phyloP scores from a whole-genome alignment of 2,113 vertebrate genomes.

The Indri indri region DNA sequence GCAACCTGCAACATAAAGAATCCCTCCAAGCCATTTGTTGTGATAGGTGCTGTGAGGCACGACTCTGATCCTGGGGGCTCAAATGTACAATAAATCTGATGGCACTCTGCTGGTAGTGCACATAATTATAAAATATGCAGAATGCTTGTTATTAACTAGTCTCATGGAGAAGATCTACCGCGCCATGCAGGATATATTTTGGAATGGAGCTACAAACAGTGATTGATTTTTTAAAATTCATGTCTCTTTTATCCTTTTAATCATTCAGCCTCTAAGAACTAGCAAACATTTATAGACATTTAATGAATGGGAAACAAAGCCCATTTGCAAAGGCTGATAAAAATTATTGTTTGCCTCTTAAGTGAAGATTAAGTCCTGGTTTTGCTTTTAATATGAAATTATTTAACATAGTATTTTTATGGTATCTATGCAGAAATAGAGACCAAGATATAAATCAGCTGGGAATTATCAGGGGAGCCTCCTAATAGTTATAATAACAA shows the following conservation, averaged over 20 bases:
- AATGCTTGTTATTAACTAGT: slow-evolving; percentile 68
- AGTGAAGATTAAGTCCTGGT: slow-evolving; percentile 28
- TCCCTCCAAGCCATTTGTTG: slow-evolving; percentile 67
- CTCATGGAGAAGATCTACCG: slow-evolving; percentile 57
- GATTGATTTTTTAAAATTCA: slow-evolving; percentile 66
- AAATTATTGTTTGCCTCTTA: slow-evolving; percentile 59
- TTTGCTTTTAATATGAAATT: slow-evolving; percentile 64
- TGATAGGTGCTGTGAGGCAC: slow-evolving; percentile 56
- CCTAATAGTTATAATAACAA: slow-evolving; percentile 51
- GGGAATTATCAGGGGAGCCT: neutral
- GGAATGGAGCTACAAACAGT: slow-evolving; percentile 35
- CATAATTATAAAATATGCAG: slow-evolving; percentile 72
- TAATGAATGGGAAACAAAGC: slow-evolving; percentile 52
- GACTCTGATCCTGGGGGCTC: slow-evolving; percentile 58
- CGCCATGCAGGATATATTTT: slow-evolving; percentile 2
- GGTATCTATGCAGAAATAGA: slow-evolving; percentile 61
- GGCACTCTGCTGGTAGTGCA: slow-evolving; percentile 58
- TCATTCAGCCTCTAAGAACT: slow-evolving; percentile 58
- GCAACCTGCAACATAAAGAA: slow-evolving; percentile 75
- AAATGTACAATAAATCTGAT: slow-evolving; percentile 70
- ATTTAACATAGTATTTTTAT: slow-evolving; percentile 70
- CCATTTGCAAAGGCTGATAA: neutral
- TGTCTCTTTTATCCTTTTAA: slow-evolving; percentile 34
- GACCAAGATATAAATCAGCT: slow-evolving; percentile 71
- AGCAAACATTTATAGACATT: slow-evolving; percentile 61